phyloP scores from a whole-genome alignment of 2,113 vertebrate genomes.

The Eidolon helvum region DNA sequence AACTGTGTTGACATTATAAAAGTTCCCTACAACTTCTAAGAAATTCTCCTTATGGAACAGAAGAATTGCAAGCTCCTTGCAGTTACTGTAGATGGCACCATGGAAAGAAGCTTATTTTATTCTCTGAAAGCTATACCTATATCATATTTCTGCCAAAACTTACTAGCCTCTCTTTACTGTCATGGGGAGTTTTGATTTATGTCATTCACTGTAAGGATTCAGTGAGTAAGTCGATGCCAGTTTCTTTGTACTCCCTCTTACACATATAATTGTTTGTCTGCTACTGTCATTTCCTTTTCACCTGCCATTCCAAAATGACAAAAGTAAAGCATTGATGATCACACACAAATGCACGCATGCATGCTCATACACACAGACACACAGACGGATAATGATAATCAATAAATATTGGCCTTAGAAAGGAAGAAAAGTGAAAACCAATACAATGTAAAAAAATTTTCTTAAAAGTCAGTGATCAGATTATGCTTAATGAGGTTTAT shows the following conservation, averaged over 20 bases:
- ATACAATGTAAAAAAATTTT: not conserved
- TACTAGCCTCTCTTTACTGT: constrained; percentile 41
- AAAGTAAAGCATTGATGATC: not conserved
- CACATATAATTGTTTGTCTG: constrained; percentile 48
- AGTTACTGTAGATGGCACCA: not conserved
- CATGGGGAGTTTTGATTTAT: constrained; percentile 57
- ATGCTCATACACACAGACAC: not conserved
- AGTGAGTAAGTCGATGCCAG: constrained; percentile 47
- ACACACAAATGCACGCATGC: not conserved
- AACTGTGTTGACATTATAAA: not conserved
- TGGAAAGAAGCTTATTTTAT: not conserved
- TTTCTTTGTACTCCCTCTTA: constrained; percentile 26
- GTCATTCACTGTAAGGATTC: constrained; percentile 47
- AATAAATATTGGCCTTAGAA: not conserved
- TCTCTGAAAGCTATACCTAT: not conserved
- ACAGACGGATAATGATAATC: not conserved
- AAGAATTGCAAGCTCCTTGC: not conserved
- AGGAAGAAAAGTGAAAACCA: not conserved
- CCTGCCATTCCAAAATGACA: constrained; percentile 37
- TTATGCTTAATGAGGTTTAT: not conserved
- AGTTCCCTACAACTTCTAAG: not conserved
- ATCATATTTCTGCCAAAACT: constrained; percentile 1
- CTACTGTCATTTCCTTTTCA: constrained; percentile 45
- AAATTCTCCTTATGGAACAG: not conserved
- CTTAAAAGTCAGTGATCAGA: not conserved